phyloP scores from a whole-genome alignment of 2,797 vertebrate genomes.

The Loris lydekkerianus region DNA sequence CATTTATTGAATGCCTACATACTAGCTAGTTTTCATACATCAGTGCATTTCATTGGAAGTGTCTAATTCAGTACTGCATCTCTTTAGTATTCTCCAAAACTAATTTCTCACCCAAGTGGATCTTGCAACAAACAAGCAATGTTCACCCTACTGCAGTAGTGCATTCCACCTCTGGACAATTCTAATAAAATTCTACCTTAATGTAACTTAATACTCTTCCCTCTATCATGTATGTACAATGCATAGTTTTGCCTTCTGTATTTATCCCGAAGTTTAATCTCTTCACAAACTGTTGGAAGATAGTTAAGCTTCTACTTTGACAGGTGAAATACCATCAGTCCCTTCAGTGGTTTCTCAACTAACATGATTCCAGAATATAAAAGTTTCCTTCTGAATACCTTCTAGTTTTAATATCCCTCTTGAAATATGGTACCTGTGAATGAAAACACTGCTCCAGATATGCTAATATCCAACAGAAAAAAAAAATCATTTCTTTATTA shows the following conservation, averaged over 20 bases:
- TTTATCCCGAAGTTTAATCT: background rate
- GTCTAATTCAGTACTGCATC: background rate
- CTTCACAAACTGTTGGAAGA: background rate
- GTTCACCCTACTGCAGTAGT: background rate
- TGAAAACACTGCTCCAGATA: background rate
- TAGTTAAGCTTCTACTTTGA: background rate
- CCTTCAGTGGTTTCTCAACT: background rate
- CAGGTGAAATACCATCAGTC: background rate
- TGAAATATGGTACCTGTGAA: background rate
- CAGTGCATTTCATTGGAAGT: background rate
- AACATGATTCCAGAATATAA: background rate
- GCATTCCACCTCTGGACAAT: background rate
- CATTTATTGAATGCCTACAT: background rate
- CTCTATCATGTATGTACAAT: background rate
- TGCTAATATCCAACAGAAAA: background rate
- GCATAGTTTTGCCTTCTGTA: background rate
- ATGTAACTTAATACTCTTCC: background rate
- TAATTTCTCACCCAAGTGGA: background rate
- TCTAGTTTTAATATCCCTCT: background rate
- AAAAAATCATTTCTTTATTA: conserved; percentile 5
- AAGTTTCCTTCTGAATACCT: background rate
- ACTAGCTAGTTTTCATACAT: background rate
- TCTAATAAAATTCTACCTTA: background rate
- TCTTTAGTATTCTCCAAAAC: conserved; percentile 2
- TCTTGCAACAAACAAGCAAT: background rate